phyloP scores from a whole-genome alignment of 2,888 invertebrate genomes.

The Protodeltote pygarga region DNA sequence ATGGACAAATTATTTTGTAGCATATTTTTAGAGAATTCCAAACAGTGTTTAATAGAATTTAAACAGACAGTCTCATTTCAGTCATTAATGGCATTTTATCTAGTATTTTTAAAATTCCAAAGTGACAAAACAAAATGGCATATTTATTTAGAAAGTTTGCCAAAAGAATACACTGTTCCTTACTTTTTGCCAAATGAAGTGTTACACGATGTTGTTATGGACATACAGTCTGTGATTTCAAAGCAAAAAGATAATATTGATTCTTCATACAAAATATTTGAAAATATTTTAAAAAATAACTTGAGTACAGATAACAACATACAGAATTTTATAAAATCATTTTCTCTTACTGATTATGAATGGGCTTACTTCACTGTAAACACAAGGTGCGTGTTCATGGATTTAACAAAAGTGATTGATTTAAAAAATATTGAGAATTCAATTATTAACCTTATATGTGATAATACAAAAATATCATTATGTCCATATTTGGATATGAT shows the following conservation, averaged over 20 bases:
- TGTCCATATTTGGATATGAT: slow-evolving; percentile 96
- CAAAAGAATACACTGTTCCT: slow-evolving; percentile 89
- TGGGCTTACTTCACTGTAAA: slow-evolving; percentile 96
- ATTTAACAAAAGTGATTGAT: slow-evolving; percentile 78
- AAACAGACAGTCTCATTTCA: slow-evolving; percentile 87
- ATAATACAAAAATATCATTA: slow-evolving; percentile 90
- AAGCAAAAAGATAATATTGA: slow-evolving; percentile 83
- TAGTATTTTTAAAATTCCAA: slow-evolving; percentile 89
- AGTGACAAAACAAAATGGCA: slow-evolving; percentile 85
- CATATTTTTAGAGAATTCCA: slow-evolving; percentile 72
- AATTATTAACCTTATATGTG: slow-evolving; percentile 78
- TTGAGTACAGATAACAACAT: slow-evolving; percentile 70
- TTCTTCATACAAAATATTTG: slow-evolving; percentile 77
- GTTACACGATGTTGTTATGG: slow-evolving; percentile 85
- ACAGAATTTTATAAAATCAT: slow-evolving; percentile 66
- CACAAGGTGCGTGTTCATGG: slow-evolving; percentile 93
- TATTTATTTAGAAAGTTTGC: slow-evolving; percentile 90
- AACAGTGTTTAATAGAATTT: slow-evolving; percentile 76
- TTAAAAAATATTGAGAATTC: slow-evolving; percentile 75
- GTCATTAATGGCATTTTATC: slow-evolving; percentile 91
- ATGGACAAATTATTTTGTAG: slow-evolving; percentile 84
- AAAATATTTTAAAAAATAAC: slow-evolving; percentile 73
- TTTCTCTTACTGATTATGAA: slow-evolving; percentile 87
- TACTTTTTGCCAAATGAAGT: slow-evolving; percentile 89
- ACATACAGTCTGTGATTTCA: slow-evolving; percentile 83